Evolutionary conservation across 2,888 invertebrate genomes (phyloP), one percentile per base, ranked within the genome.

Genomic region (Leucozona laternaria): DNA sequence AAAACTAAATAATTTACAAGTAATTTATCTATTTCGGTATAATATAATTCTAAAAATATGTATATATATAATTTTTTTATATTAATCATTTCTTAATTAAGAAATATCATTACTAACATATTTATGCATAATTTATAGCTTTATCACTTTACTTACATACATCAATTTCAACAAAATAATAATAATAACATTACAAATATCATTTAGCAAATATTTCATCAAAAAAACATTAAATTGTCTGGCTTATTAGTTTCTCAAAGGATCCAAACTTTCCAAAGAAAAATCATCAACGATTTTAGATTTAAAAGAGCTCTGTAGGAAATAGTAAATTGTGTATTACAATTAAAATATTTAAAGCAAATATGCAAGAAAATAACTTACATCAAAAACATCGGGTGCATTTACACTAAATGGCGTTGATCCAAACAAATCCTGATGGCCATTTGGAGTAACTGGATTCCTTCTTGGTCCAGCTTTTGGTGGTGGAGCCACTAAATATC

Each of bases 211-310:
- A 78, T 81, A 68, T 68, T 37, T 34, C 70, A 78, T 68, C 40
- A 22, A 75, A 68, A 68, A 75, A 66, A 55, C 50, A 37, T 76
- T 79, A 37, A 57, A 37, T 34, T 37, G 64, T 34, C 80, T 72
- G 62, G 48, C 64, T 10, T 48, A 28, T 90, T 90, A 93, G 92
- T 97, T 97, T 93, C 96, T 95, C 90, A 98, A 93, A 83, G 98
- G 98, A 94, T 98, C 98, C 92, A 98, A 94, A 93, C 97, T 97
- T 92, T 98, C 98, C 93, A 98, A 93, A 89, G 97, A 97, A 93
- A 98, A 98, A 93, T 98, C 98, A 92, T 98, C 98, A 91, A 92
- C 89, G 28, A 89, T 90, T 88, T 90, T 91, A 45, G 90, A 89
- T 85, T 91, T 91, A 93, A 97, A 97, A 89, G 97, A 97, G 93